A percentile compares a stretch with the other conserved stretches of the same genome.
phyloP scores from a whole-genome alignment of 2,888 invertebrate genomes.

The Limnephilus rhombicus region DNA sequence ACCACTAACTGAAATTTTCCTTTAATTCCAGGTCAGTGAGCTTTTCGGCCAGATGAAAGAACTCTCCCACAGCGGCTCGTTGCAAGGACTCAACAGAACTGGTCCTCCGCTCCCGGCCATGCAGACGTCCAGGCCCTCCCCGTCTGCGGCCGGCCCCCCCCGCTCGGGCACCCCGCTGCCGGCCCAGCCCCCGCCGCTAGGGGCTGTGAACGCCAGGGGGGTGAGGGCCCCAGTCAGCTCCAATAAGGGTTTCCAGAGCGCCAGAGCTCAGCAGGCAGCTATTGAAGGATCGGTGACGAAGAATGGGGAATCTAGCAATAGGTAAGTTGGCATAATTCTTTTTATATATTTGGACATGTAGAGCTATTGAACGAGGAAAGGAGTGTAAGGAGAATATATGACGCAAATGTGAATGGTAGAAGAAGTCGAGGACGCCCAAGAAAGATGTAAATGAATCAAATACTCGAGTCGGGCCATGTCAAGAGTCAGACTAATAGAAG shows the following conservation, averaged over 20 bases:
- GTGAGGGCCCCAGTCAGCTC: slow-evolving; percentile 70
- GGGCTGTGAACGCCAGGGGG: neutral
- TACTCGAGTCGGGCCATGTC: too few species aligned
- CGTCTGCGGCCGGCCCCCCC: neutral
- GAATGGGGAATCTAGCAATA: slow-evolving; percentile 3
- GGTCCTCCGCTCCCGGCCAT: neutral
- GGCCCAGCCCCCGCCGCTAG: neutral
- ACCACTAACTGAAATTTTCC: neutral
- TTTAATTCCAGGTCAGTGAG: slow-evolving; percentile 81
- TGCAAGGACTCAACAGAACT: slow-evolving; percentile 49
- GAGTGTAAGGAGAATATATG: too few species aligned
- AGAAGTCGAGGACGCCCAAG: too few species aligned
- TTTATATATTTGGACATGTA: too few species aligned
- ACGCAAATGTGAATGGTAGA: too few species aligned
- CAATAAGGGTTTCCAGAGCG: slow-evolving; percentile 52
- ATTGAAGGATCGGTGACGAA: slow-evolving; percentile 47
- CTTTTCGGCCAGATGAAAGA: slow-evolving; percentile 86
- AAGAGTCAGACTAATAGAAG: too few species aligned
- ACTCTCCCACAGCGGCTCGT: slow-evolving; percentile 73
- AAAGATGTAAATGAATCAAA: too few species aligned
- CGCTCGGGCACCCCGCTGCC: slow-evolving; percentile 20
- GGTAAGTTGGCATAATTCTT: neutral
- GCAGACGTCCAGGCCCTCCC: neutral
- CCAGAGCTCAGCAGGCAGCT: slow-evolving; percentile 53
- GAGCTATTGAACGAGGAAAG: too few species aligned